Evolutionary conservation across 2,888 invertebrate genomes (phyloP), one percentile per base, ranked within the genome.

Genomic region (Diloba caeruleocephala): DNA sequence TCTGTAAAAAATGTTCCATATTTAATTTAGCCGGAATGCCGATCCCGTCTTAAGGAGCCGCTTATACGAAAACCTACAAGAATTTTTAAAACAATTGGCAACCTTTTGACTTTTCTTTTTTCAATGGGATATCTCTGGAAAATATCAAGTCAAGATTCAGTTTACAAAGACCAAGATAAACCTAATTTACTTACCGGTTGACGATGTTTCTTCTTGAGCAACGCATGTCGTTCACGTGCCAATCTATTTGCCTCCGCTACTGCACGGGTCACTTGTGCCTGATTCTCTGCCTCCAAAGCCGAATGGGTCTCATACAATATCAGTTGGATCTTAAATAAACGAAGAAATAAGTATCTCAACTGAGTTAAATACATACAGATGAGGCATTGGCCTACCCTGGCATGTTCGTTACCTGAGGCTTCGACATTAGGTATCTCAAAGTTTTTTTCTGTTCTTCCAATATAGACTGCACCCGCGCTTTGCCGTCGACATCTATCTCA

Each of bases 281-380:
- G 93, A 65, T 97, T 97, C 84, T 97, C 97, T 0, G 95, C 95
- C 25, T 95, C 95, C 31, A 97, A 88, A 41, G 96, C 95, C 0
- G 97, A 97, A 87, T 97, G 97, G 0, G 97, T 97, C 81, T 97
- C 97, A 74, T 97, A 97, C 23, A 97, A 85, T 9, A 97, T 95
- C 58, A 97, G 94, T 79, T 97, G 97, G 15, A 97, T 95, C 95
- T 96, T 71, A 45, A 82, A 81, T 42, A 10, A 0, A 38, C 17
- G 8, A 5, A 10, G 34, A 10, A 4, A 1, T 0, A 25, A 28
- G 13, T 12, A 41, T 7, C 4, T 7, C 5, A 8, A 25, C 4
- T 13, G n/a, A n/a, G n/a, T n/a, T n/a, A n/a, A n/a, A n/a, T n/a
- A n/a, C n/a, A n/a, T 14, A n/a, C 1, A 34, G 28, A 31, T 10